Percentiles rank a stretch among this genome's conserved stretches.
Evolutionary conservation across 2,797 vertebrate species (phyloP).

Genomic region (Hippocampus kuda): DNA sequence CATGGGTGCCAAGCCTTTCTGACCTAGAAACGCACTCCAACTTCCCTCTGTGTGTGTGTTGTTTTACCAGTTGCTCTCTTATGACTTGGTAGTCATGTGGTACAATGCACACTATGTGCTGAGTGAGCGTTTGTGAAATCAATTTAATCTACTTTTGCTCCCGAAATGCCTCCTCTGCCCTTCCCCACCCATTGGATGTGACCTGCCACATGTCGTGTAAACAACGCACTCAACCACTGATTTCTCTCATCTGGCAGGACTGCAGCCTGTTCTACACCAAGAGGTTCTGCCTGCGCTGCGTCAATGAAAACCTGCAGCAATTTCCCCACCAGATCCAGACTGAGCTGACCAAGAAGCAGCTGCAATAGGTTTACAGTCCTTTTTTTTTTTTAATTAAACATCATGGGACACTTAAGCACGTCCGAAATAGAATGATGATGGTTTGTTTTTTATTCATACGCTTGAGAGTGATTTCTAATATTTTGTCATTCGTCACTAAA

Average conservation of each 20-base stretch:
- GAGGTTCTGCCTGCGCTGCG: conserved; percentile 79
- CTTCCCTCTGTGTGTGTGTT: background rate
- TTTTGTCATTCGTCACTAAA: background rate
- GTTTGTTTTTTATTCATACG: background rate
- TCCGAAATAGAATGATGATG: too few relatives aligned
- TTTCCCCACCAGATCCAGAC: conserved; percentile 78
- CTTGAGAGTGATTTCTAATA: background rate
- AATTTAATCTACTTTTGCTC: background rate
- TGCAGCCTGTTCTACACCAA: conserved; percentile 86
- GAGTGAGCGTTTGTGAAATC: background rate
- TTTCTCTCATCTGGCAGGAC: conserved; percentile 61
- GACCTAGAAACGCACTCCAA: too few relatives aligned
- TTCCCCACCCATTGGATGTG: background rate
- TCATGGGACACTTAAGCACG: background rate
- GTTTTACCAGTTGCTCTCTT: too few relatives aligned
- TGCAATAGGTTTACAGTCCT: background rate
- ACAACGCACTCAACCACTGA: background rate
- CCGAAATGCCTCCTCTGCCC: too few relatives aligned
- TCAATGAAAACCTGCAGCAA: conserved; percentile 69
- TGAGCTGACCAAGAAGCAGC: conserved; percentile 72
- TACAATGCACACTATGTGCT: background rate
- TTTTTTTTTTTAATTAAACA: conserved; percentile 4
- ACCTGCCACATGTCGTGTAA: background rate
- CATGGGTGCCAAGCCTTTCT: too few relatives aligned
- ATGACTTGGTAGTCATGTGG: background rate